A percentile compares a stretch with the other conserved stretches of the same genome.
phyloP scores from a whole-genome alignment of 2,888 invertebrate species.

The Pyrocoelia pectoralis region DNA sequence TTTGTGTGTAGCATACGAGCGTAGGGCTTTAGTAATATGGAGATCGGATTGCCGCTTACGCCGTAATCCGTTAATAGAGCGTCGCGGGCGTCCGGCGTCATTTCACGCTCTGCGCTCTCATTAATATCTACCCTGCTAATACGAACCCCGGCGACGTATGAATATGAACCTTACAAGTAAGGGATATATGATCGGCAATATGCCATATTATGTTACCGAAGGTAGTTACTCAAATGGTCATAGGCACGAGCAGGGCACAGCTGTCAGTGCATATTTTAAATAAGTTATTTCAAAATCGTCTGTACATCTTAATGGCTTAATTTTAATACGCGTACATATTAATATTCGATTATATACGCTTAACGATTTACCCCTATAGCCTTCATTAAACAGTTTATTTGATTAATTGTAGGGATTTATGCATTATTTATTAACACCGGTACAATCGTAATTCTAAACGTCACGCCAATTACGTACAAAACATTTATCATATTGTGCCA shows the following conservation, averaged over 20 bases:
- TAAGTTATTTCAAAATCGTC: conserved; percentile 47
- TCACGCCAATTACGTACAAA: too few species aligned
- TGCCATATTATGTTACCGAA: conserved; percentile 25
- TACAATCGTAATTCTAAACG: too few species aligned
- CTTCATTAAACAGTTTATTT: conserved; percentile 23
- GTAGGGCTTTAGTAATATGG: conserved; percentile 53
- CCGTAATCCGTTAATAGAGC: conserved; percentile 55
- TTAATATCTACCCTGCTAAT: conserved; percentile 50
- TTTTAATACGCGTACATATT: conserved; percentile 41
- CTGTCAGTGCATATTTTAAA: conserved; percentile 48
- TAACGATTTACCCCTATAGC: conserved; percentile 23
- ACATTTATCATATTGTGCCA: too few species aligned
- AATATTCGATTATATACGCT: conserved; percentile 43
- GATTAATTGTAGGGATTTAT: conserved; percentile 23
- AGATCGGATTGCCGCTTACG: conserved; percentile 57
- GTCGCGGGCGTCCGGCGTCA: conserved; percentile 55
- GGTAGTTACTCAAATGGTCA: conserved; percentile 16
- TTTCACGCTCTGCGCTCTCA: conserved; percentile 57
- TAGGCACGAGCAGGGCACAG: conserved; percentile 38
- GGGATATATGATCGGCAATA: conserved; percentile 26
- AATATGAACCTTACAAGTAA: conserved; percentile 33
- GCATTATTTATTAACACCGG: too few species aligned
- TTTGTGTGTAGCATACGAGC: conserved; percentile 49
- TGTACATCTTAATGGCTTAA: conserved; percentile 42
- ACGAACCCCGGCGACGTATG: conserved; percentile 26